Evolutionary conservation across 2,888 invertebrate species (phyloP).

Genomic region (Atrina japonica): DNA sequence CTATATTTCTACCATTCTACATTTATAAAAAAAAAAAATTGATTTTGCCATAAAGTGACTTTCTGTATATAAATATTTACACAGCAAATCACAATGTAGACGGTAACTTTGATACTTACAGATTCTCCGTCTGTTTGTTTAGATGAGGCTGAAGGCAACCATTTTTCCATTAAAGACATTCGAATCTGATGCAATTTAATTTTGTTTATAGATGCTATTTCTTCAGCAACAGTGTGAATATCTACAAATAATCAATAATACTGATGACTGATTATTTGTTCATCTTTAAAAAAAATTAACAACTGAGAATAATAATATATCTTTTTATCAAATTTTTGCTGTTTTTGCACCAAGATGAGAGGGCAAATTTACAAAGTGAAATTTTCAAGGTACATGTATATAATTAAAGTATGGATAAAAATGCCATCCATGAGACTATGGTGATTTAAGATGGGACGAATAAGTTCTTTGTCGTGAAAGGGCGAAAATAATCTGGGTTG

Average conservation of each 20-base stretch:
- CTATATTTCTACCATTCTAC: background rate
- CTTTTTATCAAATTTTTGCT: too few relatives aligned
- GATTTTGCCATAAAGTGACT: background rate
- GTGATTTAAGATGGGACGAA: too few relatives aligned
- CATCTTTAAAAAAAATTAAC: too few relatives aligned
- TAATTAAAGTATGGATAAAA: too few relatives aligned
- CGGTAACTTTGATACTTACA: too few relatives aligned
- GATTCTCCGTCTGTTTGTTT: constrained; percentile 38
- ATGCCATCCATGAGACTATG: too few relatives aligned
- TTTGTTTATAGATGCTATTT: constrained; percentile 62
- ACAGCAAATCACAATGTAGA: too few relatives aligned
- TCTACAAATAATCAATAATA: constrained; percentile 52
- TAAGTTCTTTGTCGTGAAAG: too few relatives aligned
- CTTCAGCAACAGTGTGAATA: constrained; percentile 64
- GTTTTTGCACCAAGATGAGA: too few relatives aligned
- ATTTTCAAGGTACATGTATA: too few relatives aligned
- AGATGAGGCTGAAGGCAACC: constrained; percentile 64
- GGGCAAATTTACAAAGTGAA: too few relatives aligned
- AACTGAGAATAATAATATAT: background rate
- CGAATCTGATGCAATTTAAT: constrained; percentile 57
- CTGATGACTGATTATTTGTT: background rate
- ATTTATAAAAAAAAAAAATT: background rate
- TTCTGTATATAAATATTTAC: background rate
- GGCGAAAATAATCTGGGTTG: too few relatives aligned
- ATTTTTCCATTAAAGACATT: constrained; percentile 62